phyloP scores from a whole-genome alignment of 2,113 vertebrate genomes.

The Zingel zingel region DNA sequence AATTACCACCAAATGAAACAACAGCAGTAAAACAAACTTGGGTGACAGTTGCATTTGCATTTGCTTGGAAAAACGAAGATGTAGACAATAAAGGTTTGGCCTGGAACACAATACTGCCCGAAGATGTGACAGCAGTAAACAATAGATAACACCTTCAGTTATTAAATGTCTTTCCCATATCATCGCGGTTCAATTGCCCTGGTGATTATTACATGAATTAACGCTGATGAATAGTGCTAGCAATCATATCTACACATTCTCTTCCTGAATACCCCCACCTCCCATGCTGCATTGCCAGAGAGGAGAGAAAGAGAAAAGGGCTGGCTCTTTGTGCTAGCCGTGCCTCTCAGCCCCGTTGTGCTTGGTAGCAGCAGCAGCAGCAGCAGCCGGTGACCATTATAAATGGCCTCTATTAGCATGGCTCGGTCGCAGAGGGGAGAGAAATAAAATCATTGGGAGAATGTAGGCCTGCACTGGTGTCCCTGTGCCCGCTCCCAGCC shows the following conservation, averaged over 20 bases:
- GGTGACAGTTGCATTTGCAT: conserved; percentile 38
- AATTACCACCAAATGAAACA: conserved; percentile 55
- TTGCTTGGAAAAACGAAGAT: conserved; percentile 28
- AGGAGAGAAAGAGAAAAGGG: conserved; percentile 51
- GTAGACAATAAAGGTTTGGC: conserved; percentile 39
- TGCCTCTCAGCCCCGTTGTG: conserved; percentile 69
- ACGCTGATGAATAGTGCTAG: conserved; percentile 56
- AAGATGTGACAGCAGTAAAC: conserved; percentile 55
- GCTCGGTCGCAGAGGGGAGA: conserved; percentile 78
- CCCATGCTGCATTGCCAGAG: conserved; percentile 69
- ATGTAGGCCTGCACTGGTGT: conserved; percentile 73
- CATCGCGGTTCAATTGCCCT: conserved; percentile 57
- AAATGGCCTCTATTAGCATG: conserved; percentile 86
- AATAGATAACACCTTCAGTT: conserved; percentile 58
- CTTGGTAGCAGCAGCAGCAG: conserved; percentile 68
- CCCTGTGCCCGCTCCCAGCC: conserved; percentile 66
- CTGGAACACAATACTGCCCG: conserved; percentile 23
- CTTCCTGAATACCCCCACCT: conserved; percentile 62
- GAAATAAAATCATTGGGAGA: conserved; percentile 84
- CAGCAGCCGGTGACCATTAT: conserved; percentile 81
- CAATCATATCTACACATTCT: conserved; percentile 56
- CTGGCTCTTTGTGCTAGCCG: conserved; percentile 67
- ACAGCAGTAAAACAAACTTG: conserved; percentile 45
- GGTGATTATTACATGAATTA: conserved; percentile 69
- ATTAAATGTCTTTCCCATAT: conserved; percentile 56